Evolutionary conservation across 2,888 invertebrate species (phyloP), one percentile per base, ranked within the genome.

Genomic region (Amphipyra tragopoginis): DNA sequence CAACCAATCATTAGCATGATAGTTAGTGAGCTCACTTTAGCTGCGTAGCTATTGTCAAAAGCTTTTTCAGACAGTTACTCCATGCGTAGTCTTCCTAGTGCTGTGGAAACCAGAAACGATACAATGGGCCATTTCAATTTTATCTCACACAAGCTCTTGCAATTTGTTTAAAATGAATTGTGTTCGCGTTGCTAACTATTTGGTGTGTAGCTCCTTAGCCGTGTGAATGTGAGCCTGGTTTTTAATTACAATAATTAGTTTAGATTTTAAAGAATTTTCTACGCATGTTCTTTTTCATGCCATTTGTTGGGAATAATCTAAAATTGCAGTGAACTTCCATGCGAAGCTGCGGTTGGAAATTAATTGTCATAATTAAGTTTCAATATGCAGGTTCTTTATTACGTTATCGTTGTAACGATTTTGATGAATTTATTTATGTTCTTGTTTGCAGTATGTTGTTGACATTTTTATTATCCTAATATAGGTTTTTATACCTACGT

Each of bases 41-140:
- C 52, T 64, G 49, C 48, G 52, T 49, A 56, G 50, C 79, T 62
- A 69, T 79, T 75, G 67, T 79, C 70, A 71, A 77, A 67, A 68
- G 57, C 67, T 77, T 70, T 77, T 77, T 69, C 80, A 79, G 68
- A 57, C 39, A 0, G 63, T 59, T 66, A 64, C 70, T 53, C 72
- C 79, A 83, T 68, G 65, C 70, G 68, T 53, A 62, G 50, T 61
- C 83, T 87, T 87, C 85, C 86, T 84, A 61, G 80, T 83, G 61
- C 72, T 86, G 87, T 88, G 88, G 86, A 88, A 88, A 88, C 88
- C 87, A 88, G 88, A 88, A 88, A 80, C 74, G 64, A 79, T 60
- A 88, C 87, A 88, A 88, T 88, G 67, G 87, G 75, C 79, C 79
- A 78, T 85, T 81, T 82, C 82, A 83, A 85, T 85, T 82, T 84